Percentiles rank a stretch among this genome's conserved stretches.
These are phyloP conservation scores for Epinephelus cyanopodus DNA, from an alignment of 2,113 vertebrate species.

Conservation along the genomic window DNA sequence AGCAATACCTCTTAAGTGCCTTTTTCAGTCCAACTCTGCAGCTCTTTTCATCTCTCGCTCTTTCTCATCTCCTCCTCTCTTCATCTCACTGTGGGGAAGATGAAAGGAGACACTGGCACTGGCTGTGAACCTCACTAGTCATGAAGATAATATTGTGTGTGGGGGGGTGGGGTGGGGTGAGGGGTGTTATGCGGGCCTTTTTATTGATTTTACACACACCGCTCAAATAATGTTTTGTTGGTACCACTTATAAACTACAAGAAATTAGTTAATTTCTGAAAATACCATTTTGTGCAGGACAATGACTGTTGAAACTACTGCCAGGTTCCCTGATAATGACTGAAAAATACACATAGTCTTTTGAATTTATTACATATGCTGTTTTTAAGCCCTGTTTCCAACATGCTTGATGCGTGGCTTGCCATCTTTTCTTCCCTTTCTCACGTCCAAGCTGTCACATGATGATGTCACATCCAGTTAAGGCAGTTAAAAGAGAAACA, in stretches of 20 bases:
- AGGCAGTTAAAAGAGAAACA: too few relatives aligned
- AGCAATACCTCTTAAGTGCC: constrained; percentile 48
- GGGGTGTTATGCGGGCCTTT: neutral
- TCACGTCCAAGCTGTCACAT: too few relatives aligned
- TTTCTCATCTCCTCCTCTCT: constrained; percentile 52
- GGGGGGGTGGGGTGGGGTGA: neutral
- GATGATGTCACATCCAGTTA: too few relatives aligned
- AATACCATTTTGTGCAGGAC: neutral
- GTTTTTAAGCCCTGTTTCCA: too few relatives aligned
- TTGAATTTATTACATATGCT: too few relatives aligned
- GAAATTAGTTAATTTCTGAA: neutral
- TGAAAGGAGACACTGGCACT: constrained; percentile 59
- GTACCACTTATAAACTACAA: constrained; percentile 7
- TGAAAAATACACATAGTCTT: neutral
- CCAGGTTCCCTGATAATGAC: neutral
- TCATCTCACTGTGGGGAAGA: constrained; percentile 57
- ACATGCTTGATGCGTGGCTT: too few relatives aligned
- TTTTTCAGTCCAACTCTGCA: constrained; percentile 28
- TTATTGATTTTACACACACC: constrained; percentile 22
- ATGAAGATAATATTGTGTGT: constrained; percentile 30
- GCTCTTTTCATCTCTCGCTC: constrained; percentile 56
- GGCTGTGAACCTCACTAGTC: constrained; percentile 37
- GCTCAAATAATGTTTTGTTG: constrained; percentile 16
- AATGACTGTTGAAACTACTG: neutral
- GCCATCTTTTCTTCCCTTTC: too few relatives aligned